Conservation (phyloP, 2,113 vertebrate species). For the Anolis sagrei region DNA sequence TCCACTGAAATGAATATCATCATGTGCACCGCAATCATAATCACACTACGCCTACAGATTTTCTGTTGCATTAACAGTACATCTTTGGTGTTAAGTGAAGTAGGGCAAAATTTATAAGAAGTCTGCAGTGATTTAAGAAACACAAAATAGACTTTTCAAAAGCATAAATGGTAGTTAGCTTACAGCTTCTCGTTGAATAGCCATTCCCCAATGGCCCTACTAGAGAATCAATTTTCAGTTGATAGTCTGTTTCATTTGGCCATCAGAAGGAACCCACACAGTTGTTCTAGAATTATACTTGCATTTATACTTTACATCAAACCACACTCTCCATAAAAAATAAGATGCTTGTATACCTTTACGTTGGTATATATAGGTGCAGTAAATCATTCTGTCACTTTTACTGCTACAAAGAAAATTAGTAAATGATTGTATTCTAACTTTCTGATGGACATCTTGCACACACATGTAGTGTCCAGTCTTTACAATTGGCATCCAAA, state of each 20-base stretch:
- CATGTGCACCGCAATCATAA: not conserved
- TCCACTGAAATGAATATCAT: slow-evolving; percentile 3
- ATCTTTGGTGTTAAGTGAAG: not conserved
- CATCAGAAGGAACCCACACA: not conserved
- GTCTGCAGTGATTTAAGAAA: not conserved
- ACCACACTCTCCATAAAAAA: not conserved
- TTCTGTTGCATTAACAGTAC: not conserved
- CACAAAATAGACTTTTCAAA: slow-evolving; percentile 8
- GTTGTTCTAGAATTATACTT: not conserved
- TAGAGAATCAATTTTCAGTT: not conserved
- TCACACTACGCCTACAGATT: not conserved
- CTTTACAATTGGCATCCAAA: too few species aligned
- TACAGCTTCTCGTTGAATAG: not conserved
- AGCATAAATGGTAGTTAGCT: not conserved
- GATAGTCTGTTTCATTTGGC: not conserved
- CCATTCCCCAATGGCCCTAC: not conserved
- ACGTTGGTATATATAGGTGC: not conserved
- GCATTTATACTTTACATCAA: not conserved
- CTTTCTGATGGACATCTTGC: not conserved
- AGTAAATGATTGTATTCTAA: not conserved
- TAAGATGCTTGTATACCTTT: not conserved
- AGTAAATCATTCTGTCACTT: not conserved
- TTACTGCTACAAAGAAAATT: not conserved
- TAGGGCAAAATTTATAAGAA: not conserved
- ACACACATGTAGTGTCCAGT: too few species aligned